phyloP scores from a whole-genome alignment of 2,797 vertebrate species.

The Danio aesculapii region DNA sequence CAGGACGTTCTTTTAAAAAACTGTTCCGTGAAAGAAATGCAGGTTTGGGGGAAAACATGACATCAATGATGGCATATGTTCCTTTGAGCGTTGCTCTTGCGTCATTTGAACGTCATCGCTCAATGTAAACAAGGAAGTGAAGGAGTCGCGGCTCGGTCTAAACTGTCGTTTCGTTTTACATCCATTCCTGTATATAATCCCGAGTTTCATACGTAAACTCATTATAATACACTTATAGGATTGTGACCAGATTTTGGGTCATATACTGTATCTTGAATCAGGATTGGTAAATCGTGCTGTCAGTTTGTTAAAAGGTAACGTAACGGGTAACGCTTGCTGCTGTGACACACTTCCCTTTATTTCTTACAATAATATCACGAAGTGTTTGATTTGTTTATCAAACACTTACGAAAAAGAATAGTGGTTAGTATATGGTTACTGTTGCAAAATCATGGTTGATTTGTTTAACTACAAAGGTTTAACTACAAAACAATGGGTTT shows the following conservation, averaged over 20 bases:
- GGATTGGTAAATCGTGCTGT: not conserved
- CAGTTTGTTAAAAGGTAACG: conserved; percentile 19
- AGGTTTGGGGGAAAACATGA: not conserved
- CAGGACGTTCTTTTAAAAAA: not conserved
- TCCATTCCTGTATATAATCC: not conserved
- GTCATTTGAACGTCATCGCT: conserved; percentile 29
- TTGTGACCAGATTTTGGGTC: not conserved
- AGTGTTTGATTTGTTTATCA: not conserved
- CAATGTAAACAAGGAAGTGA: conserved; percentile 43
- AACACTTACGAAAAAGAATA: too few relatives aligned
- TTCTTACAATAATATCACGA: not conserved
- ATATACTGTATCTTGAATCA: too few relatives aligned
- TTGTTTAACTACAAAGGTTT: too few relatives aligned
- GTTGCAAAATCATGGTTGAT: too few relatives aligned
- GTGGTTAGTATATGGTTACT: too few relatives aligned
- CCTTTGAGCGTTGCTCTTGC: not conserved
- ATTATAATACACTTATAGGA: not conserved
- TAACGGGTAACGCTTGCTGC: not conserved
- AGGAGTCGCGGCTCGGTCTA: not conserved
- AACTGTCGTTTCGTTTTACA: not conserved
- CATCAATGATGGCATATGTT: not conserved
- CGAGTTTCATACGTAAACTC: not conserved
- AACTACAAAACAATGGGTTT: too few relatives aligned
- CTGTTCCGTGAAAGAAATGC: not conserved
- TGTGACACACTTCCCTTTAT: not conserved